Evolutionary conservation across 2,888 invertebrate genomes (phyloP).

Genomic region (Podabrus alpinus): DNA sequence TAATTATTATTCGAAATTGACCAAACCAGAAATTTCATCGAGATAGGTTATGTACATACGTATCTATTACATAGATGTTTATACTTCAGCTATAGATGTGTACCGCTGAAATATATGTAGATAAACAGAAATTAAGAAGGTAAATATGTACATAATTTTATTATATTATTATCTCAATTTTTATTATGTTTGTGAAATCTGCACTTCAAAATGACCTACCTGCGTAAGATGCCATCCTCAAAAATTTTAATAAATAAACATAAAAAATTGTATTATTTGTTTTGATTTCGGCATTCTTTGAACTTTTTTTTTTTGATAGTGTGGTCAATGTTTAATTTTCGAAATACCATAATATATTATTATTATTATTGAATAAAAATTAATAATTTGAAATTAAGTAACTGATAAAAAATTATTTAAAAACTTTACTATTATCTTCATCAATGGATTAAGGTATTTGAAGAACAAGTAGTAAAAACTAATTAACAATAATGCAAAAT

Average conservation of each 20-base stretch:
- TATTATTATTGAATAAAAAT: too few relatives aligned
- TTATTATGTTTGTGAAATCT: background rate
- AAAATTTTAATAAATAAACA: background rate
- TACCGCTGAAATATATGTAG: too few relatives aligned
- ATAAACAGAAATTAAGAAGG: too few relatives aligned
- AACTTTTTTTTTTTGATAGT: background rate
- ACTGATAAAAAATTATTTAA: too few relatives aligned
- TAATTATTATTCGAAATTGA: too few relatives aligned
- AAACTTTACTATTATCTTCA: background rate
- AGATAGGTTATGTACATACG: too few relatives aligned
- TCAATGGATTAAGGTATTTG: background rate
- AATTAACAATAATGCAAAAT: background rate
- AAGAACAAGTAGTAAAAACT: background rate
- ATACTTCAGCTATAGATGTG: too few relatives aligned
- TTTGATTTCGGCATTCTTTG: background rate
- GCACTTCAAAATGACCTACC: background rate
- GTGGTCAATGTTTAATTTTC: background rate
- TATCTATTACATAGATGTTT: too few relatives aligned
- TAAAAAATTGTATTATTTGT: background rate
- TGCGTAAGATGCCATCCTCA: background rate
- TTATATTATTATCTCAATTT: background rate
- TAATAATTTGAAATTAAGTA: too few relatives aligned
- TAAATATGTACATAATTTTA: background rate
- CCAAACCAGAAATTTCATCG: too few relatives aligned
- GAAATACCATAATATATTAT: too few relatives aligned